These are phyloP conservation scores for Mastacembelus armatus DNA, from an alignment of 2,797 vertebrate species.

Conservation along the genomic window DNA sequence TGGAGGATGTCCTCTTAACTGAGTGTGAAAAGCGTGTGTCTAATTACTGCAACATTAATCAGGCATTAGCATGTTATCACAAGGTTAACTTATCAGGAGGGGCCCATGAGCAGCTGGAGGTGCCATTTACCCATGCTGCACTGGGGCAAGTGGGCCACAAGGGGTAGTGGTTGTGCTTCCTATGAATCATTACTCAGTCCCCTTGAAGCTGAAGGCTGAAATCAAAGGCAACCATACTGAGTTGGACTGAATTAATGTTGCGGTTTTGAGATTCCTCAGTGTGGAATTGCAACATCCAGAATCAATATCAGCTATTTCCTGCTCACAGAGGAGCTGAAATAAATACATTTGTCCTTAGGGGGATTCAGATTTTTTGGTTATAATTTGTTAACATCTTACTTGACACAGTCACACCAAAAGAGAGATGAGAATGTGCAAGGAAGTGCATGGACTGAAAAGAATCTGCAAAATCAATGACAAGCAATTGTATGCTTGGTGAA, in stretches of 20 bases:
- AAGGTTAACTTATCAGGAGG: slow-evolving; percentile 86
- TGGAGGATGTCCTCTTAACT: slow-evolving; percentile 86
- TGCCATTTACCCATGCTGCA: slow-evolving; percentile 75
- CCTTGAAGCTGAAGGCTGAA: slow-evolving; percentile 41
- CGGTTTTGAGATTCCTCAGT: slow-evolving; percentile 51
- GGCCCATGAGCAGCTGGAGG: slow-evolving; percentile 81
- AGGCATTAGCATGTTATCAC: slow-evolving; percentile 87
- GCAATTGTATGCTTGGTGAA: slow-evolving; percentile 72
- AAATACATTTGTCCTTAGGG: slow-evolving; percentile 39
- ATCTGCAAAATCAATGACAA: slow-evolving; percentile 75
- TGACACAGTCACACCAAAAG: slow-evolving; percentile 35
- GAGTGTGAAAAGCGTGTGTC: slow-evolving; percentile 87
- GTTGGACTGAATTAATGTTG: slow-evolving; percentile 43
- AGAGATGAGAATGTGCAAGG: slow-evolving; percentile 53
- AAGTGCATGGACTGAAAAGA: slow-evolving; percentile 63
- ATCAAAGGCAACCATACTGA: slow-evolving; percentile 74
- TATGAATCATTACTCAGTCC: slow-evolving; percentile 47
- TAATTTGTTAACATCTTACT: slow-evolving; percentile 68
- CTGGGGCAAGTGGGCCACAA: slow-evolving; percentile 72
- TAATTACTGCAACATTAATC: slow-evolving; percentile 87
- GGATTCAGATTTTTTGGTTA: slow-evolving; percentile 55
- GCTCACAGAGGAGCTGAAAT: slow-evolving; percentile 49
- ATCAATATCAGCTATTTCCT: slow-evolving; percentile 71
- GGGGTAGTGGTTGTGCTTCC: slow-evolving; percentile 85
- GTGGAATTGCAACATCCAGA: slow-evolving; percentile 54